These are phyloP conservation scores for Propithecus coquereli DNA, from an alignment of 2,113 vertebrate species.

Conservation along the genomic window DNA sequence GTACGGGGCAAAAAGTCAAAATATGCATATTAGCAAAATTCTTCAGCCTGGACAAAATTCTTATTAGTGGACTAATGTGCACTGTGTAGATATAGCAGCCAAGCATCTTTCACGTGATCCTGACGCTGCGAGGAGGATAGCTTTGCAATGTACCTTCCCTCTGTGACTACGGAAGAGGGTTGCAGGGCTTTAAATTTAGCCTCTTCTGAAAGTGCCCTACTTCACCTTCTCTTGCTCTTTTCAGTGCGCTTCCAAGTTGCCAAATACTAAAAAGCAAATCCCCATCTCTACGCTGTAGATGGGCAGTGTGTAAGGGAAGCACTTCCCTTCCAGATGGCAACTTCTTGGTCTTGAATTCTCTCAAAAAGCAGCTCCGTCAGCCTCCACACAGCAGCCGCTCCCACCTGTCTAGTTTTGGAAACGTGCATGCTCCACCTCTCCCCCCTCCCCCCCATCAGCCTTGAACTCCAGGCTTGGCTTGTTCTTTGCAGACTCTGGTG, in stretches of 20 bases:
- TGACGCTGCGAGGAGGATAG: no score
- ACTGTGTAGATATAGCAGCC: no score
- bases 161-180: not conserved
- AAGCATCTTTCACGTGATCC: not conserved
- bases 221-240: not conserved
- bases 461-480: not conserved
- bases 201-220: not conserved
- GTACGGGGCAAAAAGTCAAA: not conserved
- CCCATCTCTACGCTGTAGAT: not conserved
- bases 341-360: not conserved
- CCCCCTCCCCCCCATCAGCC: not conserved
- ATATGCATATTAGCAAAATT: conserved; percentile 4
- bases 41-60: not conserved
- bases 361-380: not conserved
- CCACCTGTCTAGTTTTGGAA: conserved; percentile 4
- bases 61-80: no score
- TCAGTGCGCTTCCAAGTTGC: not conserved
- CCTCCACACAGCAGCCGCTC: not conserved
- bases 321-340: not conserved
- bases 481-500: not conserved
- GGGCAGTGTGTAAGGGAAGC: not conserved
- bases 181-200: not conserved
- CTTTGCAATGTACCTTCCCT: not conserved
- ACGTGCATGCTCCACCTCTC: not conserved
- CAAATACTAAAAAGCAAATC: not conserved